phyloP scores from a whole-genome alignment of 2,797 vertebrate genomes.

The Argentina silus region DNA sequence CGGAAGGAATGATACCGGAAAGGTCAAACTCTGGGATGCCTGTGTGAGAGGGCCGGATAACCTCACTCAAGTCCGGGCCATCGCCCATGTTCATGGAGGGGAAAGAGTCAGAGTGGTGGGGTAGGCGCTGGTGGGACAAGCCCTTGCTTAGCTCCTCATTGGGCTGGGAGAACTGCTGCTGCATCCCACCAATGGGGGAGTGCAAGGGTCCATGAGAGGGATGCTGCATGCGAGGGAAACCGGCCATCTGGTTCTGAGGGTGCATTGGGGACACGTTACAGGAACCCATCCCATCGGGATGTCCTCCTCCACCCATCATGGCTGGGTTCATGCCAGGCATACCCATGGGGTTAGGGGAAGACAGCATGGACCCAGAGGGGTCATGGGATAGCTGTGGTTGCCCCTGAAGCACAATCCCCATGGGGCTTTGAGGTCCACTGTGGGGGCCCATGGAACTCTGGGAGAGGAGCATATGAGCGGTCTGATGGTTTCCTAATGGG shows the following conservation, averaged over 20 bases:
- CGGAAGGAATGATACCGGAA: conserved; percentile 96
- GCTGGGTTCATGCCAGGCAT: conserved; percentile 86
- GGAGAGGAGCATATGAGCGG: conserved; percentile 73
- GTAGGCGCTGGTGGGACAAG: conserved; percentile 79
- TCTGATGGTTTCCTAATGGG: conserved; percentile 81
- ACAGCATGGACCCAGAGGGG: conserved; percentile 82
- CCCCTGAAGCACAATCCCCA: conserved; percentile 88
- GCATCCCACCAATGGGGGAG: conserved; percentile 83
- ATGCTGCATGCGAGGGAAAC: conserved; percentile 88
- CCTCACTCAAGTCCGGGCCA: conserved; percentile 92
- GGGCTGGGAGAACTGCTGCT: conserved; percentile 81
- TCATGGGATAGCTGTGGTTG: conserved; percentile 92
- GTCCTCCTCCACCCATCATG: conserved; percentile 80
- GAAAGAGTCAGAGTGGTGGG: conserved; percentile 80
- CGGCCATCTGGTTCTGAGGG: conserved; percentile 85
- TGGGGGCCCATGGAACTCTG: conserved; percentile 77
- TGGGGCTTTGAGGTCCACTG: conserved; percentile 88
- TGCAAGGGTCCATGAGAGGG: conserved; percentile 80
- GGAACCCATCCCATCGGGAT: conserved; percentile 83
- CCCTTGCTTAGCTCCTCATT: conserved; percentile 87
- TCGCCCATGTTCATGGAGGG: conserved; percentile 84
- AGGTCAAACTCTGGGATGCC: conserved; percentile 98
- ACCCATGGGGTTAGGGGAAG: conserved; percentile 89
- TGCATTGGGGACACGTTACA: conserved; percentile 86
- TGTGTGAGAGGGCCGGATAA: conserved; percentile 91